These are phyloP conservation scores for Bubo blakistoni DNA, from an alignment of 2,113 vertebrate genomes.

Conservation along the genomic window DNA sequence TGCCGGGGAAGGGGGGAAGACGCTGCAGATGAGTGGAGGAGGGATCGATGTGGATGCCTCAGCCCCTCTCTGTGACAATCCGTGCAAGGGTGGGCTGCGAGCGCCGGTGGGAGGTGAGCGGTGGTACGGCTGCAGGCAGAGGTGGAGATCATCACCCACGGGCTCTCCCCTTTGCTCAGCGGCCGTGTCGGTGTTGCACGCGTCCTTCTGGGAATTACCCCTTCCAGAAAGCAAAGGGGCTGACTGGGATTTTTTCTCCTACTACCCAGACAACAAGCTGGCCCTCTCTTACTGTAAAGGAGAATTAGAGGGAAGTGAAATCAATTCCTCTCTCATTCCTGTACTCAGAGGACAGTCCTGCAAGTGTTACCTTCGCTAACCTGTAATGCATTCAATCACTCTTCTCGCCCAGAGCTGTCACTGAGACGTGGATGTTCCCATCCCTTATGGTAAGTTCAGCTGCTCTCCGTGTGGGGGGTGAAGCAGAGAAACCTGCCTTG, in stretches of 20 bases:
- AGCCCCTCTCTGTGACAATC: neutral
- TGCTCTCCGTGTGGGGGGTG: neutral
- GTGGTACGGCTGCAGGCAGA: neutral
- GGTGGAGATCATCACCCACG: accelerated
- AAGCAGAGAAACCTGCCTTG: neutral
- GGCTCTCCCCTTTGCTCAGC: neutral
- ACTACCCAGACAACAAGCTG: neutral
- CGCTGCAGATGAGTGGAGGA: neutral
- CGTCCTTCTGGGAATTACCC: neutral
- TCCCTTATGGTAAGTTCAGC: neutral
- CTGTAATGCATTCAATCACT: accelerated
- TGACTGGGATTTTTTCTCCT: neutral
- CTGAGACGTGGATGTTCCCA: neutral
- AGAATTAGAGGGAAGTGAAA: neutral
- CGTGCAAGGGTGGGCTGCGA: neutral
- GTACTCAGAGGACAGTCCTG: neutral
- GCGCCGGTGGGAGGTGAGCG: accelerated
- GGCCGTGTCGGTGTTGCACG: accelerated
- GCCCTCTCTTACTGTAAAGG: neutral
- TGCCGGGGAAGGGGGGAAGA: neutral
- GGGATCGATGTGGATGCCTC: neutral
- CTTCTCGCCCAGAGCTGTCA: neutral
- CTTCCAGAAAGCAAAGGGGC: neutral
- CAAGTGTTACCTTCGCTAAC: neutral
- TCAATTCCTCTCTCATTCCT: neutral